Base-by-base conservation (phyloP, 2,888 invertebrate species). In the Platycheirus rosarum region DNA sequence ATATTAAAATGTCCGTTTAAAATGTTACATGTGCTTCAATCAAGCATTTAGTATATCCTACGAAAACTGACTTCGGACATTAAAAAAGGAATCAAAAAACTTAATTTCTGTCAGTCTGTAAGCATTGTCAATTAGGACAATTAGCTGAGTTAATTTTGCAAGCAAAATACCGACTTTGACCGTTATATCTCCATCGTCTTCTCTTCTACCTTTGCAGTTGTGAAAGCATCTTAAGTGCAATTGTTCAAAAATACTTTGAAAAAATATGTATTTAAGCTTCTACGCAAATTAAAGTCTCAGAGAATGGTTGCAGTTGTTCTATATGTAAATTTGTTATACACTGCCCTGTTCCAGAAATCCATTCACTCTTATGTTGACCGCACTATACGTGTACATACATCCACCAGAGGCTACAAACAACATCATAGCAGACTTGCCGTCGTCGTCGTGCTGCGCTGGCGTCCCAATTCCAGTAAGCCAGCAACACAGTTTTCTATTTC, bases 401-500 rank as follows among this genome's bases (percentile, higher is more conserved):
- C 60, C 37, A 66, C 40, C 48, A 37, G n/a, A 78, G 32, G 26
- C 60, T 44, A 8, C 16, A 60, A 46, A 68, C 32, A 42, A 62
- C 32, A 51, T 48, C 49, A 29, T 53, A 48, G 40, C 44, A 75
- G 75, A 79, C 79, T 57, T 69, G 40, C 57, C 69, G 75, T 74
- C 79, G 68, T 65, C 73, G 63, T 46, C 29, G 37, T 40, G 48
- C 9, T 5, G 9, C 13, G 55, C 23, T 23, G 57, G n/a, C 55
- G 71, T 23, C 60, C 66, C 23, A 68, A 63, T 66, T 71, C 48
- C 18, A 23, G 16, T 32, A 9, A 60, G 14, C 20, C 51, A 78
- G 26, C 68, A 68, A 69, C 74, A 48, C 53, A 51, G 26, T 32
- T 75, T 68, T 69, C 63, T 75, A 70, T 75, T 79, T 79, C 79